Evolutionary conservation across 2,888 invertebrate genomes (phyloP).

Genomic region (Troglohyphantes excavatus): DNA sequence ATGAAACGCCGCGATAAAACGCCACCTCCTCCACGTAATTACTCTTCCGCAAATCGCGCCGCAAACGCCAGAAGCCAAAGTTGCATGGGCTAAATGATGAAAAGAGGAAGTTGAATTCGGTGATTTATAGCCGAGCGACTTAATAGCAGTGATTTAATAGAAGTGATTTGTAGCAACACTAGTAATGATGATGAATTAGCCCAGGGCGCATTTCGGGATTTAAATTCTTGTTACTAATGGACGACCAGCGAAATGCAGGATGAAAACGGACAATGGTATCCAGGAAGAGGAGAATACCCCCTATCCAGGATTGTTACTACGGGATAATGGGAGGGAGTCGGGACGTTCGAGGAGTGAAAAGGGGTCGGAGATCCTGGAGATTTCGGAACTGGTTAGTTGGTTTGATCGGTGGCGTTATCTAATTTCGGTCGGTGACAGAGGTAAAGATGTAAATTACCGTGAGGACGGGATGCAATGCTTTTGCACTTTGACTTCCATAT

Average conservation of each 20-base stretch:
- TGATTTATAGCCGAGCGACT: conserved; percentile 57
- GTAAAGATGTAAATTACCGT: conserved; percentile 29
- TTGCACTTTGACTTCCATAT: no score
- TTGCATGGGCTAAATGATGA: conserved; percentile 35
- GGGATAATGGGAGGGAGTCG: conserved; percentile 33
- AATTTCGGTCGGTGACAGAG: not conserved
- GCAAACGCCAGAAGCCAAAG: conserved; percentile 19
- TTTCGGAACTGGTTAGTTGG: conserved; percentile 36
- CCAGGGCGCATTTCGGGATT: conserved; percentile 41
- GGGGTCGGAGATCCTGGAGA: conserved; percentile 51
- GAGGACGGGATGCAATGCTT: not conserved
- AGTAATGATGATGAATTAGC: conserved; percentile 72
- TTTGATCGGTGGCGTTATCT: conserved; percentile 30
- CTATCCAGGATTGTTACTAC: conserved; percentile 32
- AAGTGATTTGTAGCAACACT: conserved; percentile 61
- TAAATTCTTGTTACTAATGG: conserved; percentile 74
- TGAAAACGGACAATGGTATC: conserved; percentile 52
- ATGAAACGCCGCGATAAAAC: conserved; percentile 41
- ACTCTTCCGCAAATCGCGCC: conserved; percentile 27
- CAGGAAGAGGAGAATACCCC: conserved; percentile 32
- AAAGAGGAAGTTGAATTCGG: conserved; percentile 74
- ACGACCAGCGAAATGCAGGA: no score
- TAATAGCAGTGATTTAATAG: not conserved
- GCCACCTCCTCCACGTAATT: conserved; percentile 64
- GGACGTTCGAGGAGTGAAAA: conserved; percentile 7